Base-by-base conservation (phyloP, 2,797 vertebrate genomes). In the Chaetodon trifasciatus region DNA sequence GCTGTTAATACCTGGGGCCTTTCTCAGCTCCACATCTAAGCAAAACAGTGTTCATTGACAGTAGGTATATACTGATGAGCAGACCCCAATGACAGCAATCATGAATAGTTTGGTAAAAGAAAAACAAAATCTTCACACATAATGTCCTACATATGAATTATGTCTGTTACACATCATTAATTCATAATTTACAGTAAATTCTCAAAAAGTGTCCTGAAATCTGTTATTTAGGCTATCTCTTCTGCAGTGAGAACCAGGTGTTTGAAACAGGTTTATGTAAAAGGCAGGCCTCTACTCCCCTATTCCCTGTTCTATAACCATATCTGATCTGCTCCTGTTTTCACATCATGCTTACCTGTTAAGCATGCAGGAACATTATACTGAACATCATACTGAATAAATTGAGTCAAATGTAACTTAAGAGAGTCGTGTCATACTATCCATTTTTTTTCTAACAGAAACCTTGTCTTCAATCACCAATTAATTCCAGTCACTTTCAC, bases 71-170 rank as follows among this genome's bases (percentile, higher is more conserved):
- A 17, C 44, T 42, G n/a, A 46, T 21, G 39, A 28, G 24, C 42
- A 52, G 53, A 21, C 19, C 16, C 21, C 39, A 13, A 46, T 32
- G 60, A 68, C 52, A 81, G 57, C 80, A 75, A 32, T 75, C 68
- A 57, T 28, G 5, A 81, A 64, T 10, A 8, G 60, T 61, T 56
- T 66, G 24, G 13, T 28, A 19, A 57, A 71, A 55, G 15, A 44
- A 77, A 67, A 57, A 52, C 19, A 75, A 13, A 46, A 40, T 0
- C 35, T 46, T 35, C 42, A 39, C 50, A 68, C 53, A 16, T 6
- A 60, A 32, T 28, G 17, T 61, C 10, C 21, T 49, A 57, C 55
- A 76, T 35, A 65, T 23, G 12, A 62, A 81, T 69, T 55, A 46
- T 44, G n/a, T 28, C 23, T n/a, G 13, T 55, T 8, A 35, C 61